A percentile compares a stretch with the other conserved stretches of the same genome.
These are phyloP conservation scores for Amphiduros pacificus DNA, from an alignment of 2,888 invertebrate genomes.

Conservation along the genomic window DNA sequence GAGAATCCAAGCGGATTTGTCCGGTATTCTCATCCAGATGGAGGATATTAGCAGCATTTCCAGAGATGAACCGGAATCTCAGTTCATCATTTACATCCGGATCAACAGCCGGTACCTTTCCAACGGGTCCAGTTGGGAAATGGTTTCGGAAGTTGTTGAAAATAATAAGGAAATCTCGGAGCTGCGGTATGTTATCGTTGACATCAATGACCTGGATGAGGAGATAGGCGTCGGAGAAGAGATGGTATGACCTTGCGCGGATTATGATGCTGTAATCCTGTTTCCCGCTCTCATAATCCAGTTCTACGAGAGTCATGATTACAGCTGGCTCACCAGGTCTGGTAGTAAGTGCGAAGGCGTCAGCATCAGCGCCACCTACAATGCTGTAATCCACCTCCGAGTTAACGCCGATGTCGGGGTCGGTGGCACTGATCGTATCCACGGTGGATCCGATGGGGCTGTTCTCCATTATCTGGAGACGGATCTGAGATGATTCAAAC, in stretches of 20 bases:
- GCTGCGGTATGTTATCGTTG: conserved; percentile 87
- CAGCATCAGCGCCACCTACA: conserved; percentile 80
- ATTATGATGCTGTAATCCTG: conserved; percentile 86
- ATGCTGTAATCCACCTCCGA: conserved; percentile 93
- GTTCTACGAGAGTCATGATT: conserved; percentile 82
- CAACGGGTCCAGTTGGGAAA: conserved; percentile 90
- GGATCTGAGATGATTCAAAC: conserved; percentile 85
- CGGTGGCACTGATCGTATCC: conserved; percentile 85
- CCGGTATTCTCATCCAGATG: conserved; percentile 82
- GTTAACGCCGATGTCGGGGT: conserved; percentile 90
- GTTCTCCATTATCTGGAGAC: conserved; percentile 89
- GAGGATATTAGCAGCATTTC: conserved; percentile 89
- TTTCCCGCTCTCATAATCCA: conserved; percentile 93
- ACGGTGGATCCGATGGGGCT: conserved; percentile 94
- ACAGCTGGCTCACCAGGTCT: conserved; percentile 72
- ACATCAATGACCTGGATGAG: conserved; percentile 89
- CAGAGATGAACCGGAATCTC: conserved; percentile 80
- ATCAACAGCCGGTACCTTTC: conserved; percentile 88
- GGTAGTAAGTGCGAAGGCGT: conserved; percentile 49
- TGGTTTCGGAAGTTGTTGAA: conserved; percentile 94
- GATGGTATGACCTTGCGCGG: conserved; percentile 85
- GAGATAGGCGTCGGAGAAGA: conserved; percentile 85
- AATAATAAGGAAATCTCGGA: conserved; percentile 88
- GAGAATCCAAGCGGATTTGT: conserved; percentile 83
- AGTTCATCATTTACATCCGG: conserved; percentile 79